Conservation (phyloP, 2,888 invertebrate genomes). For the Gerosis bhagava region DNA sequence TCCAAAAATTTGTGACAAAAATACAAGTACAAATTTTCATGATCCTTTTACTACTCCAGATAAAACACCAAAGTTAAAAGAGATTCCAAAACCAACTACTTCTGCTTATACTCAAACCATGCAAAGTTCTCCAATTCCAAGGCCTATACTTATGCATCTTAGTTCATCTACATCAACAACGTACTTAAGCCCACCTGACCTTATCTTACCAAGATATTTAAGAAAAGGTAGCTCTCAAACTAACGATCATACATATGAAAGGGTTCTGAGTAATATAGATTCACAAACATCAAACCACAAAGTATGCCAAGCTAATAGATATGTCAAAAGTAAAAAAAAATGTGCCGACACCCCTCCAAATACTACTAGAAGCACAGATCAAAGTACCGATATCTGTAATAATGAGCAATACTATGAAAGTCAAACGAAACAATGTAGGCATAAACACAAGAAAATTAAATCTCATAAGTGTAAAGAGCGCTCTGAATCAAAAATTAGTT, state of each 20-base stretch:
- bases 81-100: constrained; percentile 47
- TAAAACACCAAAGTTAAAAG: constrained; percentile 39
- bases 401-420: constrained; percentile 15
- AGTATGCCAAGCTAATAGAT: constrained; percentile 41
- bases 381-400: constrained; percentile 24
- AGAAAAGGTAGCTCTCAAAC: constrained; percentile 41
- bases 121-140: constrained; percentile 50
- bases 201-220: constrained; percentile 59
- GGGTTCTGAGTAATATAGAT: constrained; percentile 33
- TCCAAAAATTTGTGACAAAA: constrained; percentile 40
- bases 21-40: constrained; percentile 43
- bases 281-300: constrained; percentile 34
- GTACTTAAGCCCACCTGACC: constrained; percentile 77
- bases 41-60: constrained; percentile 40
- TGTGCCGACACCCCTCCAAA: constrained; percentile 51
- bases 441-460: constrained; percentile 33
- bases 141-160: constrained; percentile 64
- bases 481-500: constrained; percentile 26
- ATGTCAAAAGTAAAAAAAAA: constrained; percentile 34
- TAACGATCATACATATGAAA: constrained; percentile 43
- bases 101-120: constrained; percentile 67
- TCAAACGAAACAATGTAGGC: constrained; percentile 21
- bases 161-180: constrained; percentile 77
- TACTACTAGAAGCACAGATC: constrained; percentile 41
- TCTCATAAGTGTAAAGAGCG: constrained; percentile 35